Conservation (phyloP, 2,888 invertebrate species). For the Cheilosia vernalis region DNA sequence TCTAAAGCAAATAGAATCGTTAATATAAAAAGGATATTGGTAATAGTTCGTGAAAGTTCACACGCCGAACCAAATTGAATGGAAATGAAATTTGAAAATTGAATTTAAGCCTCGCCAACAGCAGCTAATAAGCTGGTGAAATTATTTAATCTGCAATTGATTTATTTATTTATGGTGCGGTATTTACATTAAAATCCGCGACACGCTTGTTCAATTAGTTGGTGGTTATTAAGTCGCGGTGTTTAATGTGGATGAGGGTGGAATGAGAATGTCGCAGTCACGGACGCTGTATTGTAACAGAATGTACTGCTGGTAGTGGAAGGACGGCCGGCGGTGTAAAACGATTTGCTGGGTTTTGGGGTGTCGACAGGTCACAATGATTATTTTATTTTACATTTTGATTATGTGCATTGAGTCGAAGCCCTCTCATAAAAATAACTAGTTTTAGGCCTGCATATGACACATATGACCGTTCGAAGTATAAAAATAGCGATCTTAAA, state of each 20-base stretch:
- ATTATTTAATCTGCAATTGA: conserved; percentile 47
- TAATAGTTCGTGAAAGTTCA: conserved; percentile 27
- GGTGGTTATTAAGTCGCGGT: conserved; percentile 15
- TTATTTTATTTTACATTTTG: too few relatives aligned
- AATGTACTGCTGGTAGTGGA: too few relatives aligned
- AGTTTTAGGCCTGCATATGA: too few relatives aligned
- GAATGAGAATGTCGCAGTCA: not conserved
- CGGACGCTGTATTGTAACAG: too few relatives aligned
- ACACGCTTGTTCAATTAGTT: not conserved
- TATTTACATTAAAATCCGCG: conserved; percentile 2
- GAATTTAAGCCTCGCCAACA: conserved; percentile 3
- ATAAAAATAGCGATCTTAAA: too few relatives aligned
- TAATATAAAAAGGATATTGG: conserved; percentile 48
- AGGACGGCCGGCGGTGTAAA: too few relatives aligned
- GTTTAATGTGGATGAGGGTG: conserved; percentile 15
- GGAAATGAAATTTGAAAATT: conserved; percentile 31
- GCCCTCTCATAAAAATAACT: too few relatives aligned
- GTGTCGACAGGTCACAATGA: too few relatives aligned
- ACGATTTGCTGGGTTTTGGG: too few relatives aligned
- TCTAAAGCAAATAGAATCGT: conserved; percentile 44
- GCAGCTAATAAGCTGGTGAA: conserved; percentile 7
- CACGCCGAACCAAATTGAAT: not conserved
- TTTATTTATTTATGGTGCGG: conserved; percentile 28
- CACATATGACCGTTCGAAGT: too few relatives aligned
- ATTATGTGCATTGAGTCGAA: too few relatives aligned